Conservation (phyloP, 2,113 vertebrate genomes). For the Tetraodon nigroviridis region DNA sequence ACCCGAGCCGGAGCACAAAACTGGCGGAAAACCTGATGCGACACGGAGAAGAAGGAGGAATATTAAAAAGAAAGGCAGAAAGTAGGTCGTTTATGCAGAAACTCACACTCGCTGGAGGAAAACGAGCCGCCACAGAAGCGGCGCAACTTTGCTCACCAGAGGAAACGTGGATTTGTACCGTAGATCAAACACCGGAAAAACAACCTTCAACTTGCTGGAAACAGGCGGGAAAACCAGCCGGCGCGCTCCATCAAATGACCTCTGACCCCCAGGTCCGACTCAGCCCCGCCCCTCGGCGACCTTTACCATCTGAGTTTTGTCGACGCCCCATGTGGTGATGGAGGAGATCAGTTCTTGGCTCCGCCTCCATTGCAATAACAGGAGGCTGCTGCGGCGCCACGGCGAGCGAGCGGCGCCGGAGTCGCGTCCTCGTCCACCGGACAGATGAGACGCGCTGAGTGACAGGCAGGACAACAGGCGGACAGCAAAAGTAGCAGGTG, state of each 20-base stretch:
- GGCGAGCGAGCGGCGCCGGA: not conserved
- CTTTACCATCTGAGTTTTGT: slow-evolving; percentile 13
- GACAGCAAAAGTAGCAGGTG: slow-evolving; percentile 7
- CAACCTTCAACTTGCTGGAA: no score
- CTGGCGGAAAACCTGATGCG: not conserved
- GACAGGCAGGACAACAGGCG: slow-evolving; percentile 1
- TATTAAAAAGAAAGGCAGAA: not conserved
- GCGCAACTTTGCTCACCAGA: no score
- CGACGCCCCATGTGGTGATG: slow-evolving; percentile 18
- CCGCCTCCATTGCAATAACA: not conserved
- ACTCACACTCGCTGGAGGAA: not conserved
- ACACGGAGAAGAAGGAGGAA: not conserved
- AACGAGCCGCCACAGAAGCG: no score
- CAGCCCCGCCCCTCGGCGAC: no score
- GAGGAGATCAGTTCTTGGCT: slow-evolving; percentile 9
- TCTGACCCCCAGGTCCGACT: no score
- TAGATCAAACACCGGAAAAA: no score
- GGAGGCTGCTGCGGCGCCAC: not conserved
- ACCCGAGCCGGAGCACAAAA: not conserved
- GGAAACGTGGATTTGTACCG: no score
- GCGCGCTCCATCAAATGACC: no score
- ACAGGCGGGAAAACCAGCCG: no score
- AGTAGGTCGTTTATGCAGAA: not conserved
- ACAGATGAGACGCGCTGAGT: slow-evolving; percentile 10
- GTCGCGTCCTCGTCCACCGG: slow-evolving; percentile 1